phyloP scores from a whole-genome alignment of 1,140 invertebrate species.

The Hirudo medicinalis region DNA sequence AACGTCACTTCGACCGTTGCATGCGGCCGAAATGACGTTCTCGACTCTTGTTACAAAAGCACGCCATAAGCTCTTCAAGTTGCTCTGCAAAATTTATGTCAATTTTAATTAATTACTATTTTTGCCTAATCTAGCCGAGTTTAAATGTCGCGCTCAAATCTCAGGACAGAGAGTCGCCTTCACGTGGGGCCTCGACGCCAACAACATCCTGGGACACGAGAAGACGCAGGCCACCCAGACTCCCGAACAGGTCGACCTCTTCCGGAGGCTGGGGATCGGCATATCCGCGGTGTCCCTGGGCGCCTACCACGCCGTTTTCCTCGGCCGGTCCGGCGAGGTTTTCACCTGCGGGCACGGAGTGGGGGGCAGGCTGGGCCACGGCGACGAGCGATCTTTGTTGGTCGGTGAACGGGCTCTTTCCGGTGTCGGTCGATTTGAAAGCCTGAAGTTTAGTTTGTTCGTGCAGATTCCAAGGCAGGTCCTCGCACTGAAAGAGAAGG shows the following conservation, averaged over 20 bases:
- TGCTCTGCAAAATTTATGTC: not conserved
- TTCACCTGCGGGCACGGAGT: conserved; percentile 61
- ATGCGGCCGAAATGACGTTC: too few relatives aligned
- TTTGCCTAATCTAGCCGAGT: not conserved
- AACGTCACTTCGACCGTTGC: too few relatives aligned
- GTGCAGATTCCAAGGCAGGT: not conserved
- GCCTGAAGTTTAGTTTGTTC: not conserved
- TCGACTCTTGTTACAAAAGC: too few relatives aligned
- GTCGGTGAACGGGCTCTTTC: conserved; percentile 22
- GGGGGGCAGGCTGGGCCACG: conserved; percentile 55
- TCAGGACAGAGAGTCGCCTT: conserved; percentile 39
- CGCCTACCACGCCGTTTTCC: conserved; percentile 59
- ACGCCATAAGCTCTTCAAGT: too few relatives aligned
- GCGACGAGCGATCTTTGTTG: conserved; percentile 47
- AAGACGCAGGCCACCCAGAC: conserved; percentile 37
- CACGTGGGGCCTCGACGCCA: conserved; percentile 60
- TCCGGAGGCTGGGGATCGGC: conserved; percentile 30
- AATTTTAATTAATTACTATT: not conserved
- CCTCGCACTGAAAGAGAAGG: not conserved
- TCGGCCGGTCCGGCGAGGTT: conserved; percentile 46
- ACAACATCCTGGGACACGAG: conserved; percentile 54
- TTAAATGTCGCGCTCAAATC: not conserved
- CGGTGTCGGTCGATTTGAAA: conserved; percentile 12
- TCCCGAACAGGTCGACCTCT: conserved; percentile 49
- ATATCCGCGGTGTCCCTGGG: conserved; percentile 47